A percentile compares a stretch with the other conserved stretches of the same genome.
These are phyloP conservation scores for Timema cristinae DNA, from an alignment of 2,888 invertebrate genomes.

Conservation along the genomic window DNA sequence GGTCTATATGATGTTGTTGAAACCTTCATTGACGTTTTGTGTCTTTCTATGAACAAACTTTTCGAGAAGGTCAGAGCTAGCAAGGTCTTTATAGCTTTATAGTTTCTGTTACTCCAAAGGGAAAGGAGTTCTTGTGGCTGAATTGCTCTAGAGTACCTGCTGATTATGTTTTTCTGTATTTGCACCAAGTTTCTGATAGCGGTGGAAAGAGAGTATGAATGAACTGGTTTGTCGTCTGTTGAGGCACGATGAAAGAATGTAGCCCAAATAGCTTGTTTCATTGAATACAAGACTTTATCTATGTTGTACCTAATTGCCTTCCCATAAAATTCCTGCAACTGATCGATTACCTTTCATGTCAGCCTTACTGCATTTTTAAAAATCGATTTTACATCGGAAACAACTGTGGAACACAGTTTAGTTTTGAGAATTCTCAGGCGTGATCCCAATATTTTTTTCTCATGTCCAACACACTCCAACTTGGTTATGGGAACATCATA, in stretches of 20 bases:
- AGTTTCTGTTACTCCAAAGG: slow-evolving; percentile 18
- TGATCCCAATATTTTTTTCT: background rate
- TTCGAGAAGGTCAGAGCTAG: slow-evolving; percentile 20
- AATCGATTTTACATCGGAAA: background rate
- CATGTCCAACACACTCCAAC: slow-evolving; percentile 2
- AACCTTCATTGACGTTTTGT: slow-evolving; percentile 31
- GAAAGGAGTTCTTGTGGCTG: slow-evolving; percentile 20
- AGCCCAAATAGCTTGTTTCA: slow-evolving; percentile 20
- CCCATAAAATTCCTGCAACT: background rate
- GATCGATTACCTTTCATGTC: background rate
- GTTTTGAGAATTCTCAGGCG: background rate
- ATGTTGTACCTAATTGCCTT: background rate
- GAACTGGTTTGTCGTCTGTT: slow-evolving; percentile 22
- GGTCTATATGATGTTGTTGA: slow-evolving; percentile 25
- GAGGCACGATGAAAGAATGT: slow-evolving; percentile 20
- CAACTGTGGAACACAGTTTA: background rate
- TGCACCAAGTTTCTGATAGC: slow-evolving; percentile 25
- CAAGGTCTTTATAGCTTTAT: slow-evolving; percentile 26
- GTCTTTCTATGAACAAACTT: slow-evolving; percentile 25
- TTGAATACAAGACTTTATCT: background rate
- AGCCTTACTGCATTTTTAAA: background rate
- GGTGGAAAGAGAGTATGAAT: slow-evolving; percentile 22
- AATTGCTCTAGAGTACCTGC: slow-evolving; percentile 1
- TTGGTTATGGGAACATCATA: background rate
- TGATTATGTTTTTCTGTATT: slow-evolving; percentile 11